Evolutionary conservation across 2,888 invertebrate genomes (phyloP).

Genomic region (Pseudococcus longispinus): DNA sequence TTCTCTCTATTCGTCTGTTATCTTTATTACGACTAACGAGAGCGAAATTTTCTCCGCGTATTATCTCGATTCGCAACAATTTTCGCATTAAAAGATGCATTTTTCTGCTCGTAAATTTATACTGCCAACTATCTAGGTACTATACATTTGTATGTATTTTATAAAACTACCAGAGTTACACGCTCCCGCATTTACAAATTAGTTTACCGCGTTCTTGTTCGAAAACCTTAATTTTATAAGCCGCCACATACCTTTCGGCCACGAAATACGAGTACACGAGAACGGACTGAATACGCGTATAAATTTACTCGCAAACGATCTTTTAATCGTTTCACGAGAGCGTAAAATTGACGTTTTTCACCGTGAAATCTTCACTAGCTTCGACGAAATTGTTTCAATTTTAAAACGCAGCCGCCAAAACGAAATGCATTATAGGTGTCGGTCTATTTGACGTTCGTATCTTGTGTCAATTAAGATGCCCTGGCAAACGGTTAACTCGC

Average conservation of each 20-base stretch:
- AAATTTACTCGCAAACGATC: not conserved
- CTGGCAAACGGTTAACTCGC: not conserved
- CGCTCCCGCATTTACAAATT: not conserved
- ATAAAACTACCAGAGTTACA: not conserved
- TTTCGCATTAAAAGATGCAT: not conserved
- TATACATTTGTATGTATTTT: not conserved
- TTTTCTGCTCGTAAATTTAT: not conserved
- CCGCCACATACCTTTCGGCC: not conserved
- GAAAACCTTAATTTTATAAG: not conserved
- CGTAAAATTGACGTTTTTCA: conserved; percentile 36
- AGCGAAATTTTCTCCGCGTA: not conserved
- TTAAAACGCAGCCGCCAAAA: conserved; percentile 1
- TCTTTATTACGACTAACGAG: not conserved
- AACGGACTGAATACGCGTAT: not conserved
- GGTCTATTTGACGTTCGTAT: conserved; percentile 6
- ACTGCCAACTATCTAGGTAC: not conserved
- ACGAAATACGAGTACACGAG: not conserved
- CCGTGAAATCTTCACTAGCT: conserved; percentile 13
- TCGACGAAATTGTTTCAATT: conserved; percentile 26
- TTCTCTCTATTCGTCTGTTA: not conserved
- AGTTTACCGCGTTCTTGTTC: not conserved
- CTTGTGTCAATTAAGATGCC: not conserved
- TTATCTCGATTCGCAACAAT: not conserved
- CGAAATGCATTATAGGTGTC: conserved; percentile 5
- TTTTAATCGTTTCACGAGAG: conserved; percentile 3